Evolutionary conservation across 2,888 invertebrate species (phyloP).

Genomic region (Fragum fragum): DNA sequence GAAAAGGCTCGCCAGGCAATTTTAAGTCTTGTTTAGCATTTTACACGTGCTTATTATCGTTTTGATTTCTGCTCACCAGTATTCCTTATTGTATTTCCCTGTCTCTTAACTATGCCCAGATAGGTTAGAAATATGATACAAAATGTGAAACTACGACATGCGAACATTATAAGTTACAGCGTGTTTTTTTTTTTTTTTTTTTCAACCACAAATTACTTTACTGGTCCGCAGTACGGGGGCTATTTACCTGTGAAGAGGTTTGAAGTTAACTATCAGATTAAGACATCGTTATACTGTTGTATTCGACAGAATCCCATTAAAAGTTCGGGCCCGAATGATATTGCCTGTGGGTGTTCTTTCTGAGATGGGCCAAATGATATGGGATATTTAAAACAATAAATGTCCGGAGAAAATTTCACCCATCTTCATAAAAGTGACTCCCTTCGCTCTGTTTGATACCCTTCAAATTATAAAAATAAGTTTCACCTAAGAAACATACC

Average conservation of each 20-base stretch:
- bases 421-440: constrained; percentile 13
- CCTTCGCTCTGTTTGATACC: background rate
- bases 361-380: constrained; percentile 18
- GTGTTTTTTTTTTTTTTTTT: no score
- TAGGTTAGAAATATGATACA: no score
- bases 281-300: constrained; percentile 9
- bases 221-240: constrained; percentile 8
- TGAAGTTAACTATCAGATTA: constrained; percentile 26
- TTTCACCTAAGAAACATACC: no score
- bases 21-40: no score
- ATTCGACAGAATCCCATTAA: constrained; percentile 23
- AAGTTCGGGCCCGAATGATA: background rate
- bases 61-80: no score
- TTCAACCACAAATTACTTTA: background rate
- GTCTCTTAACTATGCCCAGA: no score
- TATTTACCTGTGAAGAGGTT: constrained; percentile 11
- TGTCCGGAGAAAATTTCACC: constrained; percentile 16
- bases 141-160: no score
- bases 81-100: no score
- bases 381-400: constrained; percentile 26
- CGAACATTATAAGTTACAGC: no score
- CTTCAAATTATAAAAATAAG: no score
- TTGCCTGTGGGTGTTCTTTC: constrained; percentile 22
- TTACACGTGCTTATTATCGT: no score
- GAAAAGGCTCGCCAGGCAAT: no score